Evolutionary conservation across 2,888 invertebrate species (phyloP).

Genomic region (Acrobasis suavella): DNA sequence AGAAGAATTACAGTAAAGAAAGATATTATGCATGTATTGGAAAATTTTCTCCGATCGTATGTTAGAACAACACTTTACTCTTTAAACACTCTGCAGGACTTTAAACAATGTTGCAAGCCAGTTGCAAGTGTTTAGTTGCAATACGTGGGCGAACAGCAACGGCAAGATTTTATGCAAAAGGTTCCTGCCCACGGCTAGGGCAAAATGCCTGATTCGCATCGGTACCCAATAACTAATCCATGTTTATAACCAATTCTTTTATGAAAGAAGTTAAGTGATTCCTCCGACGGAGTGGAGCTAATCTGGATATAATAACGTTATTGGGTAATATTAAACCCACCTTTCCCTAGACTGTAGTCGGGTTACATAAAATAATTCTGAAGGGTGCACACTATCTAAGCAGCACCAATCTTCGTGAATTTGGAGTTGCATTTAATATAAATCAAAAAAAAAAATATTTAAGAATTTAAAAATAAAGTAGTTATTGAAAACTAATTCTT

Average conservation of each 20-base stretch:
- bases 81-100: background rate
- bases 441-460: no score
- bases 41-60: background rate
- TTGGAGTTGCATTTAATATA: no score
- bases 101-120: slow-evolving; percentile 5
- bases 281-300: background rate
- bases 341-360: no score
- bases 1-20: no score
- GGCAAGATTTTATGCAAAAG: slow-evolving; percentile 15
- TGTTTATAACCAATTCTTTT: background rate
- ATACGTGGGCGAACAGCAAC: slow-evolving; percentile 14
- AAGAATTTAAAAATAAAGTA: no score
- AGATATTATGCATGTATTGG: no score
- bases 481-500: no score
- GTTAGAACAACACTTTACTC: background rate
- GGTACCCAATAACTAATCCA: background rate
- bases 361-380: no score
- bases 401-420: no score
- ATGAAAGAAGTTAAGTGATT: background rate
- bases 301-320: background rate
- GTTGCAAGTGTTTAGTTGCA: slow-evolving; percentile 6
- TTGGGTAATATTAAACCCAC: background rate
- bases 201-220: background rate
- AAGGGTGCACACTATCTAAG: no score
- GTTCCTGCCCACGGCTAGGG: slow-evolving; percentile 9